Conservation (phyloP, 1,140 invertebrate genomes). For the Rhizoglyphus robini region DNA sequence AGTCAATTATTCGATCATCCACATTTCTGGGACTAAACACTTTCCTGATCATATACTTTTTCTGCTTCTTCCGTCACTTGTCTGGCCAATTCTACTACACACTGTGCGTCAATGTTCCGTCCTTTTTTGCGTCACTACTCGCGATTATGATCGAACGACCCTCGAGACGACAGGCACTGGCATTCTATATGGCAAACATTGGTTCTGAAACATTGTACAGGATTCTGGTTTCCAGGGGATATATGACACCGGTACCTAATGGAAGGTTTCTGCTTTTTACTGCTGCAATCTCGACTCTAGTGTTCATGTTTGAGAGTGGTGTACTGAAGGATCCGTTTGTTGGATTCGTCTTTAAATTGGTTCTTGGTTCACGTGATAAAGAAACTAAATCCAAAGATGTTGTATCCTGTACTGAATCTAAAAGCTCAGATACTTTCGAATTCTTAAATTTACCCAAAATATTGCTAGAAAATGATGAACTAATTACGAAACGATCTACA, state of each 20-base stretch:
- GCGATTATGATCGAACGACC: constrained; percentile 48
- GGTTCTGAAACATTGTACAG: constrained; percentile 32
- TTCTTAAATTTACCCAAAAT: no score
- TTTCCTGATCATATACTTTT: constrained; percentile 52
- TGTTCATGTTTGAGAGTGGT: constrained; percentile 20
- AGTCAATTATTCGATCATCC: constrained; percentile 56
- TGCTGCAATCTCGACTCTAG: background rate
- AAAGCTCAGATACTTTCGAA: no score
- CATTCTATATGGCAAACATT: constrained; percentile 63
- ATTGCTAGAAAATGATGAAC: no score
- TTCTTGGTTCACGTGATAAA: no score
- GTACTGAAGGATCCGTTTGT: constrained; percentile 19
- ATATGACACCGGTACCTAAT: constrained; percentile 44
- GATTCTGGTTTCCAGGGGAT: constrained; percentile 42
- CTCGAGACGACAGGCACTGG: constrained; percentile 50
- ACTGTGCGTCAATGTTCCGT: constrained; percentile 7
- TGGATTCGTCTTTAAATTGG: constrained; percentile 13
- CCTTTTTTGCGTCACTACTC: constrained; percentile 18
- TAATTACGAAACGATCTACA: no score
- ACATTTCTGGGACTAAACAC: constrained; percentile 58
- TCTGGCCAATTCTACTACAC: constrained; percentile 19
- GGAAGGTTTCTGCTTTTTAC: constrained; percentile 40
- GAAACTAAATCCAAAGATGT: no score
- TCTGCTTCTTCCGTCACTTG: constrained; percentile 39
- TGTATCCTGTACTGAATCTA: no score